Evolutionary conservation across 2,888 invertebrate genomes (phyloP), one percentile per base, ranked within the genome.

Genomic region (Rhimphoctona megacephalus): DNA sequence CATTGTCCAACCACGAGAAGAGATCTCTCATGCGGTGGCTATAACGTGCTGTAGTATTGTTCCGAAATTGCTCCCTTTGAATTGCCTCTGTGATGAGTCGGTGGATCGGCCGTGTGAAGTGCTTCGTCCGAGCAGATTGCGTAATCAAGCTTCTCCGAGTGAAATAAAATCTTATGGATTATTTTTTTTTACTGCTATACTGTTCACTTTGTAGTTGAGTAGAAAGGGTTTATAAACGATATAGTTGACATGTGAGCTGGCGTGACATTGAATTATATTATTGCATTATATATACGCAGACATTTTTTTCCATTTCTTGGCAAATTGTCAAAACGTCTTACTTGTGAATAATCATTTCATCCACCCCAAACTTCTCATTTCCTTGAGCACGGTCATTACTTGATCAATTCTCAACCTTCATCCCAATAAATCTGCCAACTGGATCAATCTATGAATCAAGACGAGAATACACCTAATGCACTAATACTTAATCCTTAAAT

Each of bases 21-120:
- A n/a, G 67, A 80, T 77, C 66, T 86, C 72, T 83, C 52, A 74
- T 76, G 67, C 22, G 54, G 25, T 49, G 70, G 61, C 30, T 64
- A 61, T 67, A 61, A 39, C 46, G 70, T 74, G 79, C 49, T 49
- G 19, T 49, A 70, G 78, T 86, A 90, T 89, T 90, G 90, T 89
- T 77, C 89, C 87, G 86, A 90, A 91, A 91, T 89, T 90, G 89
- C 88, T 84, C 88, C 83, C 86, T 81, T 86, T 89, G 89, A 90
- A 89, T 89, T 49, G 86, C 81, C 86, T 73, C 70, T 83, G 79
- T 81, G 81, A 80, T 67, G 77, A 72, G 57, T 70, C 73, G 64
- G 69, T 79, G 82, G 77, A 72, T 81, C 73, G 74, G 69, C 76
- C 73, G 81, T 78, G 66, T 85, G 61, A 49, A 52, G 52, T 61